Percentiles rank a stretch among this genome's conserved stretches.
Evolutionary conservation across 2,113 vertebrate species (phyloP).

Genomic region (Panthera uncia): DNA sequence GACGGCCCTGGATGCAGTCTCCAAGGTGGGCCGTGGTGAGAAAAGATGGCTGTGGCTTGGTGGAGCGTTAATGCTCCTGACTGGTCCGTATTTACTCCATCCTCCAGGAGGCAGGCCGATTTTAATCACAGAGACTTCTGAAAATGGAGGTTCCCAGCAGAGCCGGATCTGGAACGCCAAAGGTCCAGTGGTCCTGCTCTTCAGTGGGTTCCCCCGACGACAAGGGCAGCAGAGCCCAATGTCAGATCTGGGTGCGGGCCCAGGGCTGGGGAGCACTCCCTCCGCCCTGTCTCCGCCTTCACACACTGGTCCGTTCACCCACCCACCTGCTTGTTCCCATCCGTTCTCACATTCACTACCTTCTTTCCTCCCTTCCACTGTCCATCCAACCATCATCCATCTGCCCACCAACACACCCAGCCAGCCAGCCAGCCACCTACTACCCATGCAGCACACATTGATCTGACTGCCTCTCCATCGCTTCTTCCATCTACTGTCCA

Average conservation of each 20-base stretch:
- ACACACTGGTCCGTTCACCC: no score
- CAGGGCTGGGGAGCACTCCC: rapidly evolving
- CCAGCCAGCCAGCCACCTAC: rapidly evolving
- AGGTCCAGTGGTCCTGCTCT: neutral
- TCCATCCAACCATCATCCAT: rapidly evolving
- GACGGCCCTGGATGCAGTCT: rapidly evolving
- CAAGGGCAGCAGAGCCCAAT: rapidly evolving
- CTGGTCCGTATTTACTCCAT: rapidly evolving
- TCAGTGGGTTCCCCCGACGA: rapidly evolving
- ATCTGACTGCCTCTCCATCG: no score
- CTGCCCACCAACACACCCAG: rapidly evolving
- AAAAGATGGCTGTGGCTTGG: neutral
- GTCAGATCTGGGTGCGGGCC: rapidly evolving
- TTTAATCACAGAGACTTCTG: neutral
- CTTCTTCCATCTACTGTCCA: neutral
- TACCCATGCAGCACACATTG: rapidly evolving
- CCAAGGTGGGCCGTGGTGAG: rapidly evolving
- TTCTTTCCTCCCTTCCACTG: neutral
- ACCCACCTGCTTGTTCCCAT: neutral
- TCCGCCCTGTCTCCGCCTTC: neutral
- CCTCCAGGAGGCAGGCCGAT: no score
- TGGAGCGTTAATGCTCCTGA: rapidly evolving
- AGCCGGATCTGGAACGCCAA: rapidly evolving
- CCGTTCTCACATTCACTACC: neutral
- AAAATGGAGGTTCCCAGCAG: neutral